Base-by-base conservation (phyloP, 1,140 invertebrate species). In the Aphaenogaster rudis region DNA sequence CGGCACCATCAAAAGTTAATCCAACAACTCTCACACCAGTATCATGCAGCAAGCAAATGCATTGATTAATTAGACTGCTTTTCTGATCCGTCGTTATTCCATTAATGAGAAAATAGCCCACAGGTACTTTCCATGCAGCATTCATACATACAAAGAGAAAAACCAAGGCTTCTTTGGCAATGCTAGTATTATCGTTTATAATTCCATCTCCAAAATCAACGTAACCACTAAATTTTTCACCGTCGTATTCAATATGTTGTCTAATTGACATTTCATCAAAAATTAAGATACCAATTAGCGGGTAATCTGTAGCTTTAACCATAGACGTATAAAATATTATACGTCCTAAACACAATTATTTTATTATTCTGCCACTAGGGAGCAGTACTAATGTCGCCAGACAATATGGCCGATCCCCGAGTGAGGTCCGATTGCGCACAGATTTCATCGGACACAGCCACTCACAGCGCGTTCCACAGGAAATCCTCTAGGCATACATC, bases 1-100 rank as follows among this genome's bases (percentile, higher is more conserved):
- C 86, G 36, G 48, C 28, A 54, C 71, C 48, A 74, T 74, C 71
- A 74, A 67, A 67, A 67, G 8, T 67, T 21, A 67, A 67, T 45
- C 28, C 61, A 64, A 64, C 13, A 13, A 42, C 64, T 45, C n/a
- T 67, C 39, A 67, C 39, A 67, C 36, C 64, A 67, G 64, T 67
- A 2, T 67, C 39, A 67, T 67, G 64, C 36, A 67, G 39, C 6
- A 67, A 45, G n/a, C 13, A 67, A 3, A 67, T 67, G 3, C 64
- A 67, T 67, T 42, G 64, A 42, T 67, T 67, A 45, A 67, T 67
- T 3, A 67, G 8, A 45, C 2, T 21, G 21, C 39, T 39, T 67
- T 67, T 67, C 8, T 67, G 64, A 67, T 67, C 17, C 1, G 64
- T 17, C 39, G 39, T 45, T 45, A 67, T 67, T 42, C 64, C 39